Base-by-base conservation (phyloP, 2,888 invertebrate genomes). In the Tachina fera region DNA sequence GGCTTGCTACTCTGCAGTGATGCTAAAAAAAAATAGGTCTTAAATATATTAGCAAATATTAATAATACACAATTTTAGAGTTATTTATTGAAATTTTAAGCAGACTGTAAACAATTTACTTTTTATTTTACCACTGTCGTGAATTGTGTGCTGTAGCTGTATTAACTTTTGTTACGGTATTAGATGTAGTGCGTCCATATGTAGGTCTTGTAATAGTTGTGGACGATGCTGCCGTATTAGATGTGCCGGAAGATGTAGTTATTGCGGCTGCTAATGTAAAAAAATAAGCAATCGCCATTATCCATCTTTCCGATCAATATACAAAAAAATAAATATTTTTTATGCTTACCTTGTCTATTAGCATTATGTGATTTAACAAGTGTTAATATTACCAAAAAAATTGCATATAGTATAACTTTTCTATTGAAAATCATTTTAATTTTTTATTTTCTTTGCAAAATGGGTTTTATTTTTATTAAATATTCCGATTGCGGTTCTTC, bases 261-360 rank as follows among this genome's bases (percentile, higher is more conserved):
- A 43, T 16, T 19, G 47, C 4, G 19, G 67, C 6, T 74, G 41
- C 92, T 92, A 11, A 8, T 45, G 53, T 3, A 49, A 14, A 49
- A 71, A 22, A 63, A 22, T 9, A 14, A n/a, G n/a, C n/a, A n/a
- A n/a, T n/a, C n/a, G n/a, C 9, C 3, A 14, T n/a, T n/a, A n/a
- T n/a, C 2, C 9, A 39, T 4, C 53, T 45, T 45, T 45, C 63
- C 11, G 1, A 58, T 68, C 11, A 22, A 16, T 16, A 16, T n/a
- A 2, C 4, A 13, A n/a, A n/a, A n/a, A n/a, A 16, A 41, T 2
- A 63, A 1, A 31, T 31, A 31, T 31, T 31, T 3, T n/a, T 63
- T n/a, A 10, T 9, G 19, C n/a, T 71, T 79, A 83, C 85, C 82
- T 65, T 76, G 82, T 49, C 58, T 22, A 22, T 49, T 58, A 22